phyloP scores from a whole-genome alignment of 1,140 invertebrate genomes.

The Theocolax elegans region DNA sequence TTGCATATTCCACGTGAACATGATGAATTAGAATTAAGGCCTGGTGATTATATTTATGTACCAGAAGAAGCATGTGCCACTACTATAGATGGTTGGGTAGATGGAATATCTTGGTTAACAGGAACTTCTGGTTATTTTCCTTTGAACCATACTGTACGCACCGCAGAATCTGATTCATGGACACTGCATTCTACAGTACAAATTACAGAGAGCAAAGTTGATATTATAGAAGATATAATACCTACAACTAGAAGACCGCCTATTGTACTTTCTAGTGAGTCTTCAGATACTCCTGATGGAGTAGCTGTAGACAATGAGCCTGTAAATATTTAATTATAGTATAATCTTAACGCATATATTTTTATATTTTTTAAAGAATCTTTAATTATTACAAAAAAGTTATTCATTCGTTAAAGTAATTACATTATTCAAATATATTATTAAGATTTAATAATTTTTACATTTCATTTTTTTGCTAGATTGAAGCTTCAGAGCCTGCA shows the following conservation, averaged over 20 bases:
- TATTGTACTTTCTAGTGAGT: conserved; percentile 63
- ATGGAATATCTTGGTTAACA: conserved; percentile 88
- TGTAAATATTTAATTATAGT: conserved; percentile 47
- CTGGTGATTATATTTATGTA: conserved; percentile 88
- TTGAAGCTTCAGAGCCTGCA: conserved; percentile 56
- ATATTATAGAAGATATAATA: conserved; percentile 51
- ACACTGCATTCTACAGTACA: conserved; percentile 81
- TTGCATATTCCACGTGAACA: conserved; percentile 79
- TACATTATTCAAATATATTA: too few relatives aligned
- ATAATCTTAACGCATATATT: conserved; percentile 20
- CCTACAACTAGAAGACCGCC: conserved; percentile 57
- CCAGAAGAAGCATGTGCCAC: conserved; percentile 77
- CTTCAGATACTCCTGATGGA: conserved; percentile 66
- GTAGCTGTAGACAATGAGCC: conserved; percentile 53
- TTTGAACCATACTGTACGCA: conserved; percentile 82
- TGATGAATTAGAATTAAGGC: conserved; percentile 86
- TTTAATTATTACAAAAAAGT: neutral
- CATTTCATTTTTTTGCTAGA: conserved; percentile 45
- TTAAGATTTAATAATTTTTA: too few relatives aligned
- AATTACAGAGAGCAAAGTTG: conserved; percentile 63
- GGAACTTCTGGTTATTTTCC: conserved; percentile 83
- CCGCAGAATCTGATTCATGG: conserved; percentile 90
- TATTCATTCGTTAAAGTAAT: neutral
- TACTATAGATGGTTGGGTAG: conserved; percentile 86
- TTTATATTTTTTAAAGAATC: neutral